These are phyloP conservation scores for Rallus crepitans DNA, from an alignment of 2,797 vertebrate genomes.

Conservation along the genomic window DNA sequence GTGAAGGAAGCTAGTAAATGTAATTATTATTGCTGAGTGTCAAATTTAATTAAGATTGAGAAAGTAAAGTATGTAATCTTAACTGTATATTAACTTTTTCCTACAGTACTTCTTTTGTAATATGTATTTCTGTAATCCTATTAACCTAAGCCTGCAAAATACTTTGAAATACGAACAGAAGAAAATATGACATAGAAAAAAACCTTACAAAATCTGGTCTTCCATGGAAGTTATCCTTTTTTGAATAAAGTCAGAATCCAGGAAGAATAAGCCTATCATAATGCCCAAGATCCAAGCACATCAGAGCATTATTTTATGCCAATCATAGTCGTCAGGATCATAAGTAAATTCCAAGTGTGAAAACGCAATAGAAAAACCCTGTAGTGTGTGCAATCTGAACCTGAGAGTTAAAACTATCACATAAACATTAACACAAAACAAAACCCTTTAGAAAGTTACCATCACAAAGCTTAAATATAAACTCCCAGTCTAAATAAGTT, in stretches of 20 bases:
- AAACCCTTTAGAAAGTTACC: neutral
- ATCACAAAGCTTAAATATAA: neutral
- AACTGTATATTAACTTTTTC: neutral
- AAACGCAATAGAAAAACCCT: neutral
- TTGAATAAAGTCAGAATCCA: neutral
- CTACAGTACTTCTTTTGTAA: neutral
- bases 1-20: neutral
- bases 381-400: neutral
- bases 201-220: neutral
- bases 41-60: neutral
- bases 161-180: neutral
- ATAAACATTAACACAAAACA: slow-evolving; percentile 2
- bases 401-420: neutral
- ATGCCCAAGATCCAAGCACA: neutral
- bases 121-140: slow-evolving; percentile 3
- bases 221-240: neutral
- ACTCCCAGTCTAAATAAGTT: neutral
- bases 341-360: neutral
- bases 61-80: neutral
- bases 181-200: slow-evolving; percentile 1
- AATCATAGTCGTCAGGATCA: neutral
- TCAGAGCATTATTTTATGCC: neutral
- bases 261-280: neutral
- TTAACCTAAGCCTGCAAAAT: slow-evolving; percentile 4
- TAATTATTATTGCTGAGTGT: neutral